phyloP scores from a whole-genome alignment of 2,888 invertebrate species.

The Monochamus alternatus region DNA sequence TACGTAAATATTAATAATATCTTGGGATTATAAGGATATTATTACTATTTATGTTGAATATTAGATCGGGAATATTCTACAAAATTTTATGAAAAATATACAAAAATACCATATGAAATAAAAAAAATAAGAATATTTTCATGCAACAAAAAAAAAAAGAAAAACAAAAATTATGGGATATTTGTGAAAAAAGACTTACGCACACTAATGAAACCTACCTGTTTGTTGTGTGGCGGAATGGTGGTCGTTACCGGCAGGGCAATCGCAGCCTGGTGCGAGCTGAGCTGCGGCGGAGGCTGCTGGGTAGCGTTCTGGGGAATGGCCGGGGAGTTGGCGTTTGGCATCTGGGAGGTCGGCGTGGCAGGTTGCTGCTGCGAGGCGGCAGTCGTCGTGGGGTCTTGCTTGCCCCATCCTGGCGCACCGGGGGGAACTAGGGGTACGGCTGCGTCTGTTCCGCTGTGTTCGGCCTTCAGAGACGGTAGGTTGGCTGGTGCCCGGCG shows the following conservation, averaged over 20 bases:
- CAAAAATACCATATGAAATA: no score
- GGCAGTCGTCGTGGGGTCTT: conserved; percentile 69
- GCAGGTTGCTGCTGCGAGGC: conserved; percentile 30
- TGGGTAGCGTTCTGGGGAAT: conserved; percentile 53
- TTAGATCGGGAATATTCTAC: no score
- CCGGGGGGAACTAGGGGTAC: conserved; percentile 86
- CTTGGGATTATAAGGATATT: no score
- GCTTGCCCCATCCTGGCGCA: conserved; percentile 84
- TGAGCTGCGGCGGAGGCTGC: conserved; percentile 58
- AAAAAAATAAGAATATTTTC: no score
- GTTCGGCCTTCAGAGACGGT: conserved; percentile 99
- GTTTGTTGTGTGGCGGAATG: conserved; percentile 63
- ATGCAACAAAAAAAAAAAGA: no score
- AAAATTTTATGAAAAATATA: no score
- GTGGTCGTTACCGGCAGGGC: conserved; percentile 67
- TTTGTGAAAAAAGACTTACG: no score
- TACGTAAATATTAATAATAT: no score
- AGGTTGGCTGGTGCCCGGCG: conserved; percentile 99
- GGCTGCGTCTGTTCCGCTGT: conserved; percentile 84
- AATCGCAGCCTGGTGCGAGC: conserved; percentile 67
- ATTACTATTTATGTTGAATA: no score
- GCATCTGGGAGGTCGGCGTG: conserved; percentile 60
- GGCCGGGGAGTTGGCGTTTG: conserved; percentile 47
- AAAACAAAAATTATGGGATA: no score
- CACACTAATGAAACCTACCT: conserved; percentile 40